Percentiles rank a stretch among this genome's conserved stretches.
Evolutionary conservation across 2,888 invertebrate species (phyloP).

Genomic region (Microdon myrmicae): DNA sequence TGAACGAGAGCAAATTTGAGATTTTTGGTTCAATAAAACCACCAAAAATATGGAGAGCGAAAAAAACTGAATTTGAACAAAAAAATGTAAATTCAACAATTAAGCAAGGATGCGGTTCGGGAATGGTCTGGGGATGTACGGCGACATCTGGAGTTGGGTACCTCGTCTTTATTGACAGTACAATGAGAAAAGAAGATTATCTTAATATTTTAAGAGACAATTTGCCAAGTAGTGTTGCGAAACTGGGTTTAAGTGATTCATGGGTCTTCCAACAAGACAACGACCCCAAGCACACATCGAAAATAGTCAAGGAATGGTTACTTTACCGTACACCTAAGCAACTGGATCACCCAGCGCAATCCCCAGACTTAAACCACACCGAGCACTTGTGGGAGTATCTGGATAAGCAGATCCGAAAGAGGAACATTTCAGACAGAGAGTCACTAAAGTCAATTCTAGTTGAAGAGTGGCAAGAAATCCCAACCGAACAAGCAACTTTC

Average conservation of each 20-base stretch:
- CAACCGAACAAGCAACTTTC: too few relatives aligned
- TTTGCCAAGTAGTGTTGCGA: conserved; percentile 1
- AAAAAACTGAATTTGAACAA: too few relatives aligned
- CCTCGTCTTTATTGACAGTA: conserved; percentile 2
- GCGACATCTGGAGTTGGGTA: too few relatives aligned
- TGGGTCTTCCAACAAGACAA: conserved; percentile 1
- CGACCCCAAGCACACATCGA: conserved; percentile 5
- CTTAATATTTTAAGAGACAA: conserved; percentile 1
- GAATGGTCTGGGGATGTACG: conserved; percentile 1
- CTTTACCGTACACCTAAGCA: conserved; percentile 6
- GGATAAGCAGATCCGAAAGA: conserved; percentile 1
- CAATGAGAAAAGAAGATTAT: conserved; percentile 4
- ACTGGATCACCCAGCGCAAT: conserved; percentile 7
- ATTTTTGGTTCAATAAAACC: too few relatives aligned
- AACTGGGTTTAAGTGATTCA: not conserved
- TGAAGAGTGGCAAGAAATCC: too few relatives aligned
- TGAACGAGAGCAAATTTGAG: too few relatives aligned
- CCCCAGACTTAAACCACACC: conserved; percentile 2
- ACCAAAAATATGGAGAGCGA: too few relatives aligned
- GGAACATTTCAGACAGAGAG: conserved; percentile 1
- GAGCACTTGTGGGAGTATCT: conserved; percentile 3
- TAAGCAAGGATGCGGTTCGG: conserved; percentile 2
- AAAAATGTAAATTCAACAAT: too few relatives aligned
- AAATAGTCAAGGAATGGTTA: conserved; percentile 6
- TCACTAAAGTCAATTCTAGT: conserved; percentile 5